Evolutionary conservation across 1,140 invertebrate species (phyloP), one percentile per base, ranked within the genome.

Genomic region (Drosophila chauvacae): DNA sequence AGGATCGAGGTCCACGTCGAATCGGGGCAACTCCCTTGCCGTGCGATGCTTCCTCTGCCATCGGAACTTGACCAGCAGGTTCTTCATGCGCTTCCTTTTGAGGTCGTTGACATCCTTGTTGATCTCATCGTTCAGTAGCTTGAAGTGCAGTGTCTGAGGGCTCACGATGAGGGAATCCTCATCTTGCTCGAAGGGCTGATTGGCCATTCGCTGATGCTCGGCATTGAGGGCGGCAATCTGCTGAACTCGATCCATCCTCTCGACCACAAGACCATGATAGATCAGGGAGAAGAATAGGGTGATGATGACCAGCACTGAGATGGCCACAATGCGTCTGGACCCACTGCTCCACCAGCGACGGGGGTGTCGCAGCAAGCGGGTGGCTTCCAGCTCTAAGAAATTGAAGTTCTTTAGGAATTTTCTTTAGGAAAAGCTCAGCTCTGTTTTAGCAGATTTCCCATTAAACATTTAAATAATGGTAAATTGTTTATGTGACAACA

Each of bases 191-290:
- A 79, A 57, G 9, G 79, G 76, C 26, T 83, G 63, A 7, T 77
- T 69, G 20, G 26, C 33, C 30, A 85, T 26, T 14, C n/a, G n/a
- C 11, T 55, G 50, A 23, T 88, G 85, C 30, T 69, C 55, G 9
- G 70, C 60, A 39, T 88, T 85, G n/a, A 88, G 16, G 3, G 75
- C 53, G 39, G 51, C 63, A 41, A 81, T 76, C 44, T 90, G 70
- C 10, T 69, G 74, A 2, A 79, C 35, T 0, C 50, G 85, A 62
- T 90, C 90, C 64, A 91, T 91, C 35, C 77, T 41, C 20, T 92
- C 87, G 18, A 91, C 47, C 1, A 79, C 84, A 30, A 91, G 77
- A 11, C 83, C 81, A 71, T 92, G 81, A 44, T 92, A 92, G 14
- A 92, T 68, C 16, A 92, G 41, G 0, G 84, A 81, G 18, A 88